phyloP scores from a whole-genome alignment of 2,113 vertebrate genomes.

The Cacatua alba region DNA sequence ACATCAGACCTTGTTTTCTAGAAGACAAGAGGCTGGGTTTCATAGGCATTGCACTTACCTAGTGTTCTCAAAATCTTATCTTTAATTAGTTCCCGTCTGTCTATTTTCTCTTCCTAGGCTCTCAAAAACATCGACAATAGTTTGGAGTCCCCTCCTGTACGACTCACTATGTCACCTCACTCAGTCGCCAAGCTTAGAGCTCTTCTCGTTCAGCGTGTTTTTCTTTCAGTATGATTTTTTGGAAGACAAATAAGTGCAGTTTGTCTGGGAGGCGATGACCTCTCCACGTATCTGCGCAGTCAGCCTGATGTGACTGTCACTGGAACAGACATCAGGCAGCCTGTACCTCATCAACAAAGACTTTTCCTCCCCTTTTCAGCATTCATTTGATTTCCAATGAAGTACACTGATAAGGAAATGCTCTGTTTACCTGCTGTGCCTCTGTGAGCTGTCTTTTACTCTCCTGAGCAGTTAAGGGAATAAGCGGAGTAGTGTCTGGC shows the following conservation, averaged over 20 bases:
- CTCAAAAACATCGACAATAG: background rate
- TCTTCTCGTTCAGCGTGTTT: background rate
- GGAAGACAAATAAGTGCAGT: background rate
- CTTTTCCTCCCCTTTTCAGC: background rate
- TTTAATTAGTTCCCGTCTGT: background rate
- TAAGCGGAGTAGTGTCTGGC: background rate
- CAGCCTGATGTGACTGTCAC: background rate
- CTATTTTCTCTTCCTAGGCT: background rate
- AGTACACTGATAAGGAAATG: background rate
- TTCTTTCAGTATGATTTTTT: background rate
- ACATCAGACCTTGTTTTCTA: background rate
- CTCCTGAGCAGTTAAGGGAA: background rate
- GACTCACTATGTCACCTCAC: background rate
- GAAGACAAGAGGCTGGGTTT: background rate
- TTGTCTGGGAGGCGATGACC: background rate
- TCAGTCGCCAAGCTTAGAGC: background rate
- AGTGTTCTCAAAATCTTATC: background rate
- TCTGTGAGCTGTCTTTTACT: rapidly evolving
- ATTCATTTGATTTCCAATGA: background rate
- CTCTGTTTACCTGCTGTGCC: background rate
- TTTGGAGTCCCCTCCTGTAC: background rate
- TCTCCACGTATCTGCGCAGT: background rate
- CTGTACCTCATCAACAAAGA: background rate
- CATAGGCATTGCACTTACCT: background rate
- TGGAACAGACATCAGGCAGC: background rate